These are phyloP conservation scores for Arctopsyche grandis DNA, from an alignment of 1,140 invertebrate genomes.

Conservation along the genomic window DNA sequence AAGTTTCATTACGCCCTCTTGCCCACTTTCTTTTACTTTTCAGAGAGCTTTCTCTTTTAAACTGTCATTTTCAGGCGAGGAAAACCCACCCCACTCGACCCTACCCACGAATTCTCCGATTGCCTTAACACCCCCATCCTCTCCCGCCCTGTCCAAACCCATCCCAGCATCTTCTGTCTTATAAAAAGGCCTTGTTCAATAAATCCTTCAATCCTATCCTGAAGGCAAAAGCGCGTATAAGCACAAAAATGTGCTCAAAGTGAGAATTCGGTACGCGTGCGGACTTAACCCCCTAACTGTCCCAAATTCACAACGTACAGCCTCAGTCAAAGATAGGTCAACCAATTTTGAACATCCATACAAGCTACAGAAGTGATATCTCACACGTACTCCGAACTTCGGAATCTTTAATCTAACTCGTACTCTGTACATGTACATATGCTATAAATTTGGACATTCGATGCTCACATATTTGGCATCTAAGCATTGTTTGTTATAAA, in stretches of 20 bases:
- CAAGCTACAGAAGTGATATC: too few relatives aligned
- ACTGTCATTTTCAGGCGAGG: constrained; percentile 32
- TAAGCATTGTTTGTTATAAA: too few relatives aligned
- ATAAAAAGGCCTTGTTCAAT: constrained; percentile 29
- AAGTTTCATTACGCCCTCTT: constrained; percentile 41
- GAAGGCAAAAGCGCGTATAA: neutral
- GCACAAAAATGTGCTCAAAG: neutral
- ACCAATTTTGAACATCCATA: too few relatives aligned
- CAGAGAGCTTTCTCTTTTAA: constrained; percentile 25
- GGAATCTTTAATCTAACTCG: too few relatives aligned
- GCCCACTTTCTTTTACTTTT: constrained; percentile 34
- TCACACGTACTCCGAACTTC: too few relatives aligned
- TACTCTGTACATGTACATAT: too few relatives aligned
- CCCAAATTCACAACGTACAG: too few relatives aligned
- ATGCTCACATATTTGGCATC: too few relatives aligned
- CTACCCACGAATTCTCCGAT: neutral
- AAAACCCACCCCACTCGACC: neutral
- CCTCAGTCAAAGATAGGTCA: too few relatives aligned
- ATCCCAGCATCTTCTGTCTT: neutral
- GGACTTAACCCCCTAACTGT: too few relatives aligned
- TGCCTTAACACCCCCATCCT: neutral
- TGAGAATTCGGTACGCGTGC: too few relatives aligned
- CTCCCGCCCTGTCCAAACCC: neutral
- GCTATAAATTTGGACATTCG: too few relatives aligned
- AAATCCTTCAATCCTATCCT: constrained; percentile 10